Evolutionary conservation across 2,797 vertebrate species (phyloP), one percentile per base, ranked within the genome.

Genomic region (Percopsis omiscomaycus): DNA sequence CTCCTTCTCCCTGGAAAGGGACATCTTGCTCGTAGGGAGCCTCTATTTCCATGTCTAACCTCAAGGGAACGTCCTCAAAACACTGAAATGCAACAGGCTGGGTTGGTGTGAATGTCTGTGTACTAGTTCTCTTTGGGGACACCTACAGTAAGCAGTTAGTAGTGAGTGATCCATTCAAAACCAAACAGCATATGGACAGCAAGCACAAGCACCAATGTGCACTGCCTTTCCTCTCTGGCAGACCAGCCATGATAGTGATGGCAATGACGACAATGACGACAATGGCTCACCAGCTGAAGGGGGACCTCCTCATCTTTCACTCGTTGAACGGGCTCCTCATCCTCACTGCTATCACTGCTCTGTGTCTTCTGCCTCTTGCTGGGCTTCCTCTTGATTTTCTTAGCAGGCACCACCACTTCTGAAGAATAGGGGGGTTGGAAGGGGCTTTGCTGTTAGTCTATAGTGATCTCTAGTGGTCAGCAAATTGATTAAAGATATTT

Each of bases 281-380:
- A 42, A 9, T 42, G 37, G 37, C 89, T 89, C 80, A 94, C 92
- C 89, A 55, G 64, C 57, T 89, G 78, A 0, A 66, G 64, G 3
- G 75, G 58, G n/a, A 37, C 56, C 30, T 73, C 80, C 3, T 93
- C 88, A 0, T 57, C 73, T 71, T 91, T 93, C 2, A 89, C 85
- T 66, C 63, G 75, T 61, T 0, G 22, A 0, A 12, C 10, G 28
- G 5, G 54, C 1, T 76, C 74, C 0, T 77, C 79, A 1, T 58
- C 69, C 27, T n/a, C 30, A 5, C 10, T 55, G 11, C 29, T 32
- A 4, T 13, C 61, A 37, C 59, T 70, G 44, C 61, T 77, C 56
- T 56, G 87, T 56, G 60, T 88, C 59, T 70, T 91, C 11, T 15
- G 58, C 82, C 69, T 92, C 80, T 14, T 86, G 64, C 4, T 14